These are phyloP conservation scores for Drosophila seguyi DNA, from an alignment of 1,140 invertebrate species.

Conservation along the genomic window DNA sequence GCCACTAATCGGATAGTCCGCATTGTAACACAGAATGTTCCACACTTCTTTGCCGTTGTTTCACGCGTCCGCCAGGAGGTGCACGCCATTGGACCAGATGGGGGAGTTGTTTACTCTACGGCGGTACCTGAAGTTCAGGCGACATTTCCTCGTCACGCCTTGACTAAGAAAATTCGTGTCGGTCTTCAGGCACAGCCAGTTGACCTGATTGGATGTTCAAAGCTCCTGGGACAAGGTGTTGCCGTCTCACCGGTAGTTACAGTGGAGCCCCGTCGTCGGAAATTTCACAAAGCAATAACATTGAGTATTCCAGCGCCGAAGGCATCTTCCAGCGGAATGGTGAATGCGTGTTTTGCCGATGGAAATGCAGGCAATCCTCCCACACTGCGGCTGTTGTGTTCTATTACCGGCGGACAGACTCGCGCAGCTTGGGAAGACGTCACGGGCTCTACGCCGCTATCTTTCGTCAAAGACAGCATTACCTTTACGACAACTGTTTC, in stretches of 20 bases:
- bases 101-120: conserved; percentile 98
- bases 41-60: conserved; percentile 99
- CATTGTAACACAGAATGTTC: conserved; percentile 98
- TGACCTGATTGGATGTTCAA: conserved; percentile 96
- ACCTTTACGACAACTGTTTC: conserved; percentile 99
- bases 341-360: conserved; percentile 93
- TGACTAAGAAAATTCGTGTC: conserved; percentile 99
- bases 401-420: conserved; percentile 98
- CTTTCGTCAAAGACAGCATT: conserved; percentile 99
- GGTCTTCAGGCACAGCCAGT: conserved; percentile 99
- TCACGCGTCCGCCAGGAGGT: conserved; percentile 98
- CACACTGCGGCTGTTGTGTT: conserved; percentile 97
- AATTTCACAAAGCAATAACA: conserved; percentile 99
- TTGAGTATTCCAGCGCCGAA: conserved; percentile 98
- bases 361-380: conserved; percentile 87
- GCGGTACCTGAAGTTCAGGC: conserved; percentile 99
- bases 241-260: conserved; percentile 99
- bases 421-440: conserved; percentile 99
- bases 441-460: conserved; percentile 98
- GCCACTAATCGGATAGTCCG: conserved; percentile 94
- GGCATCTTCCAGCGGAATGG: conserved; percentile 97
- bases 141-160: conserved; percentile 98
- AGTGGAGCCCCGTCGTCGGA: conserved; percentile 97
- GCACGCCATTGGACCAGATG: conserved; percentile 98
- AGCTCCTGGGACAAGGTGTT: conserved; percentile 98